A percentile compares a stretch with the other conserved stretches of the same genome.
Evolutionary conservation across 2,113 vertebrate genomes (phyloP).

Genomic region (Hirundichthys speculiger): DNA sequence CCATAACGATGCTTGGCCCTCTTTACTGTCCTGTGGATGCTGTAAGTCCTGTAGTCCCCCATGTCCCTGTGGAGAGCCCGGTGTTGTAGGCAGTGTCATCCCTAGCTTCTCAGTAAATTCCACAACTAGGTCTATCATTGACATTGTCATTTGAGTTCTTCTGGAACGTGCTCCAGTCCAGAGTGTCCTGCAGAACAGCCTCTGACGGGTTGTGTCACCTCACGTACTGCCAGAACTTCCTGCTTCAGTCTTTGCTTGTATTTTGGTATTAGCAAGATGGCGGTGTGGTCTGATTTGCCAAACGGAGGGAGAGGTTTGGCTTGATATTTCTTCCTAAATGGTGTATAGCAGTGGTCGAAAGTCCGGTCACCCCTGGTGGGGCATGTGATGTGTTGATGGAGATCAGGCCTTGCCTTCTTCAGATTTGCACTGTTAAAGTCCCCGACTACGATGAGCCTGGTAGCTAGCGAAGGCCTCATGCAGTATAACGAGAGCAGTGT

Average conservation of each 20-base stretch:
- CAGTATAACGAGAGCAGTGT: too few species aligned
- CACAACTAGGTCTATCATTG: not conserved
- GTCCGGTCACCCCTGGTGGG: not conserved
- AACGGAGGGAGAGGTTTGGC: not conserved
- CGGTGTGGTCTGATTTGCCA: not conserved
- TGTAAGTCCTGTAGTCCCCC: not conserved
- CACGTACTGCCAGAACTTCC: not conserved
- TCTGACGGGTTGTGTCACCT: not conserved
- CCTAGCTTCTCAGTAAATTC: not conserved
- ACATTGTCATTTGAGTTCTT: not conserved
- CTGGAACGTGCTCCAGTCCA: not conserved
- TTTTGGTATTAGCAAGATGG: not conserved
- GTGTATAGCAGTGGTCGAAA: not conserved
- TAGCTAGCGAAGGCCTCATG: not conserved
- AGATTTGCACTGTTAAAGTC: not conserved
- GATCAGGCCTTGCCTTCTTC: not conserved
- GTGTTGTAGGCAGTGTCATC: not conserved
- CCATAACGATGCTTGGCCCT: not conserved
- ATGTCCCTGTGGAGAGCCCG: not conserved
- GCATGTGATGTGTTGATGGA: not conserved
- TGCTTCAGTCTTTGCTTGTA: not conserved
- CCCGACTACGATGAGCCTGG: not conserved
- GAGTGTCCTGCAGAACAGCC: not conserved
- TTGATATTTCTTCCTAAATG: not conserved
- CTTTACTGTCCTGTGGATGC: too few species aligned